Evolutionary conservation across 92 coral and sea anemone species (phyloP), one percentile per base, ranked within the genome.

Genomic region (Scolanthus callimorphus): DNA sequence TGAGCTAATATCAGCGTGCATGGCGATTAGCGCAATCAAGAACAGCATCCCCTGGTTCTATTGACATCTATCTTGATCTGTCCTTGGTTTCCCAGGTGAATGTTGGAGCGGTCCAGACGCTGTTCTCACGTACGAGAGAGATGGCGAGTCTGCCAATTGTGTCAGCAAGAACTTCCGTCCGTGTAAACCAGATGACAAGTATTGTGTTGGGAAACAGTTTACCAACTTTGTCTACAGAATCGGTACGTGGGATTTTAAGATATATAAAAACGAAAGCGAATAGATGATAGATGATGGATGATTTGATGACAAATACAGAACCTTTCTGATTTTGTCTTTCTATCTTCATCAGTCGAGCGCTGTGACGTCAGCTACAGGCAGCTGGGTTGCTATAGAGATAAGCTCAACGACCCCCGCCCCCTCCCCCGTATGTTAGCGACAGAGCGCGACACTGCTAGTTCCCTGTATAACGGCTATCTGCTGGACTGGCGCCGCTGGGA

Each of bases 201-300:
- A 74, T 53, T 90, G 97, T 30, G 81, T 70, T 4, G 97, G 97
- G 44, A 70, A 85, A 27, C 81, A 90, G 54, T 81, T 41, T 53
- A 81, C 79, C 25, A 85, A 90, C 69, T 88, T 79, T 34, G 94
- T 90, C 39, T 90, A 90, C 62, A 65, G 71, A 28, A 80, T 89
- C 24, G 80, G 91, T 83, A 48, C 43, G 89, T n/a, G 41, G 15
- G 6, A 6, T 6, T 6, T 34, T 34, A 6, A 34, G 41, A 34
- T 34, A 15, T 6, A 34, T n/a, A n/a, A n/a, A n/a, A n/a, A n/a
- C n/a, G n/a, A n/a, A n/a, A n/a, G n/a, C n/a, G n/a, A n/a, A n/a
- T n/a, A n/a, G n/a, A n/a, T n/a, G n/a, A n/a, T n/a, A n/a, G n/a
- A n/a, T n/a, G n/a, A n/a, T n/a, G n/a, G n/a, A n/a, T n/a, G n/a